Base-by-base conservation (phyloP, 2,888 invertebrate genomes). In the Drosophila fulvimacula region DNA sequence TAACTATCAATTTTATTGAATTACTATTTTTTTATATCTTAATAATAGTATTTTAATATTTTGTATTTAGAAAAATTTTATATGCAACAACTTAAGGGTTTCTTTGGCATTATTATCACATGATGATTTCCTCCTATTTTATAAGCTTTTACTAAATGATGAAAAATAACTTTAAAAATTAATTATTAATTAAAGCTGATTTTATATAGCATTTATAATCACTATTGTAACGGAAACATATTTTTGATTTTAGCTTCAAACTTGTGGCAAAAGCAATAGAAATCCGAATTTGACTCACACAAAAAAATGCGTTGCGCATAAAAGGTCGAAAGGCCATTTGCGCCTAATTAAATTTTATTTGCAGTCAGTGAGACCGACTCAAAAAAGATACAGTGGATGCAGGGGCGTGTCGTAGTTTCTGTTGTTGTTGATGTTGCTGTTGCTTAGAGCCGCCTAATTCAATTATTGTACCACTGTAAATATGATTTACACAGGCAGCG, bases 381-480 rank as follows among this genome's bases (percentile, higher is more conserved):
- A n/a, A 27, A 46, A 30, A 44, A 44, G 53, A 38, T 49, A 57
- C 38, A 41, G 39, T 49, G 19, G 58, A 15, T 48, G 53, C 44
- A 32, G 38, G 38, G 49, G 24, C n/a, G 52, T 24, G 52, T 32
- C 38, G 41, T 38, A 58, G 61, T 34, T 55, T 56, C 57, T 65
- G 30, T 30, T 7, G 30, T 7, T 30, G 30, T 30, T 30, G 30
- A 6, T n/a, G 52, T 24, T 24, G 41, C 44, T 58, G 62, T 34
- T 57, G 62, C 57, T 65, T 52, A 70, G 56, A 58, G 63, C 46
- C 42, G 55, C 65, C 73, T 86, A 88, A 90, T 89, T 89, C 69
- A 89, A 90, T 90, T 90, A 88, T 80, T 79, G 81, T 77, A 80
- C 82, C 84, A 87, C 88, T 89, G 90, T 86, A 86, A 89, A 89